Conservation (phyloP, 1,140 invertebrate genomes). For the Bursaphelenchus mucronatus region DNA sequence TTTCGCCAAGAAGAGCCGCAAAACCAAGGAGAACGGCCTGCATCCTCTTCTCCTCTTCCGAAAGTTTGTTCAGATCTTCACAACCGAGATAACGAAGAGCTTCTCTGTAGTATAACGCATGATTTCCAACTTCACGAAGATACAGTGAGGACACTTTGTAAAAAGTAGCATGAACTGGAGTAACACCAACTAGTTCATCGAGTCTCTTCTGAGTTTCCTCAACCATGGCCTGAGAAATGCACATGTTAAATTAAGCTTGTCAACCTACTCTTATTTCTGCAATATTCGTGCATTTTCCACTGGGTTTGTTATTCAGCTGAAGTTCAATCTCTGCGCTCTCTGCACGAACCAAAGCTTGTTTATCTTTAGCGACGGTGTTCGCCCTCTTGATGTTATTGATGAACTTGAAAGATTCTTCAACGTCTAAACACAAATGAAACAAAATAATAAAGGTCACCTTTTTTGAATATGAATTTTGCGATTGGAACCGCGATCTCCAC, state of each 20-base stretch:
- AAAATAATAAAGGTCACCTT: constrained; percentile 29
- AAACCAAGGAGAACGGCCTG: constrained; percentile 85
- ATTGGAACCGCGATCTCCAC: constrained; percentile 54
- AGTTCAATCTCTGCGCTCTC: constrained; percentile 50
- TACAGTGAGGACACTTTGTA: constrained; percentile 89
- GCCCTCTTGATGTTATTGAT: constrained; percentile 45
- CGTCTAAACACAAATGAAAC: constrained; percentile 33
- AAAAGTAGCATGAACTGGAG: constrained; percentile 85
- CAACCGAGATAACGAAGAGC: constrained; percentile 91
- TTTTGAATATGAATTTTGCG: constrained; percentile 39
- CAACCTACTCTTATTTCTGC: constrained; percentile 39
- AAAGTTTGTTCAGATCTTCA: constrained; percentile 70
- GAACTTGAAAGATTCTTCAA: constrained; percentile 42
- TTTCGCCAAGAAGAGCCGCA: constrained; percentile 86
- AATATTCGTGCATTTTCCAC: constrained; percentile 42
- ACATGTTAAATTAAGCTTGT: constrained; percentile 21
- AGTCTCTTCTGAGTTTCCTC: constrained; percentile 81
- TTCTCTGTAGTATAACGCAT: constrained; percentile 87
- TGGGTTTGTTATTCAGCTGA: constrained; percentile 40
- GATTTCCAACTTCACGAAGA: constrained; percentile 77
- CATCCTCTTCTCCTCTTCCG: constrained; percentile 62
- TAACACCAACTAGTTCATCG: constrained; percentile 82
- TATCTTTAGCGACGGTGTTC: constrained; percentile 46
- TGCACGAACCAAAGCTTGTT: constrained; percentile 44
- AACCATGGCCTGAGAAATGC: constrained; percentile 71